Evolutionary conservation across 2,797 vertebrate genomes (phyloP).

Genomic region (Lophius americanus): DNA sequence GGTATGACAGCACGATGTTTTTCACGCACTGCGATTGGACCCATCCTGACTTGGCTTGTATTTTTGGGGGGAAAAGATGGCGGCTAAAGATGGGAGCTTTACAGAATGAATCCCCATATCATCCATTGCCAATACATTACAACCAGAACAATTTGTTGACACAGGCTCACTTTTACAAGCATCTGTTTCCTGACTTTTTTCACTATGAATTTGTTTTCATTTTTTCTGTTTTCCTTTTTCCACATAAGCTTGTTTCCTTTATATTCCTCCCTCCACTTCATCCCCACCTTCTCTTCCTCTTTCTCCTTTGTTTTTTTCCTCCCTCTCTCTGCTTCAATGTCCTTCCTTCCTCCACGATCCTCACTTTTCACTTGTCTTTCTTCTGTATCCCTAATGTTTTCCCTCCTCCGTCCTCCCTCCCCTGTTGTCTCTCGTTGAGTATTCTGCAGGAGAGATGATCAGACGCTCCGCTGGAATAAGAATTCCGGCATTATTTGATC

Average conservation of each 20-base stretch:
- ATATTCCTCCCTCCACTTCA: neutral
- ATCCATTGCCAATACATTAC: neutral
- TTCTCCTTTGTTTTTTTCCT: neutral
- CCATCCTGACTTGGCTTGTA: no score
- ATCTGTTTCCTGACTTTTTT: neutral
- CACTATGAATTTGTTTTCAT: neutral
- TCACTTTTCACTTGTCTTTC: neutral
- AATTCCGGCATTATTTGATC: slow-evolving; percentile 86
- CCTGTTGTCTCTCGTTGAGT: slow-evolving; percentile 47
- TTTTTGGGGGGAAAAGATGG: no score
- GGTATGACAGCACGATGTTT: no score
- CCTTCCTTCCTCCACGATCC: neutral
- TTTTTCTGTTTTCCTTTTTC: neutral
- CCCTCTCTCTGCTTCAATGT: neutral
- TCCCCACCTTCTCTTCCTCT: neutral
- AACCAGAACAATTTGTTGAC: neutral
- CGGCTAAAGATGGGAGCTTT: neutral
- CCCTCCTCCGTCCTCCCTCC: neutral
- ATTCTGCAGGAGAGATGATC: slow-evolving; percentile 67
- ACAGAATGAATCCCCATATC: neutral
- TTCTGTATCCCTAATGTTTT: slow-evolving; percentile 4
- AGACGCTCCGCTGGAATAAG: slow-evolving; percentile 79
- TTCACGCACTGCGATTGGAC: no score
- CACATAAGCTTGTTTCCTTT: neutral
- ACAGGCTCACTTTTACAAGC: neutral